Conservation (phyloP, 2,797 vertebrate genomes). For the Channallabes apus region DNA sequence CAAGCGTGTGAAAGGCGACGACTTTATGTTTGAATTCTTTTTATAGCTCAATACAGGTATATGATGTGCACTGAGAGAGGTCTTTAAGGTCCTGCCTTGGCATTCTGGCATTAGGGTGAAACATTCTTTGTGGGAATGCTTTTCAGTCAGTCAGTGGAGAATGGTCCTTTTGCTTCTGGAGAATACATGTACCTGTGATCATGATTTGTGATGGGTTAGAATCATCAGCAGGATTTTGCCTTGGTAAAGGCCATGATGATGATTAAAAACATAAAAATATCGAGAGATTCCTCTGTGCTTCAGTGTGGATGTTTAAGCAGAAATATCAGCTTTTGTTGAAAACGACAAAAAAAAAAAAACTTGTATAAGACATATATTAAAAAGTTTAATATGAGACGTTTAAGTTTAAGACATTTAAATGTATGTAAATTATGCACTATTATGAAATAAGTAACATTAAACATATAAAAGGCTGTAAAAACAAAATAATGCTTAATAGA, state of each 20-base stretch:
- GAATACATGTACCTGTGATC: not conserved
- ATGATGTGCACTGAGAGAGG: slow-evolving; percentile 18
- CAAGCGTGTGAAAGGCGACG: not conserved
- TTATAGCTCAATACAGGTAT: not conserved
- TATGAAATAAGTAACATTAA: not conserved
- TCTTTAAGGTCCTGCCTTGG: slow-evolving; percentile 25
- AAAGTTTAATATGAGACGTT: no score
- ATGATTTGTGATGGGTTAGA: not conserved
- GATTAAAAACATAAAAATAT: slow-evolving; percentile 6
- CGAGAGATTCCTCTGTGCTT: not conserved
- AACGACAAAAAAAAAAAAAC: not conserved
- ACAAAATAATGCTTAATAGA: not conserved
- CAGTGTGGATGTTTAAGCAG: slow-evolving; percentile 13
- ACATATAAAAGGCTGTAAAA: not conserved
- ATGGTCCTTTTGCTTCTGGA: not conserved
- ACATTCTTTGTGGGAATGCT: slow-evolving; percentile 45
- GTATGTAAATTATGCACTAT: not conserved
- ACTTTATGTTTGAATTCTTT: slow-evolving; percentile 9
- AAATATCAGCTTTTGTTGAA: not conserved
- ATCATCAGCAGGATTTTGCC: not conserved
- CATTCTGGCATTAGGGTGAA: slow-evolving; percentile 42
- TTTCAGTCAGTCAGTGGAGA: not conserved
- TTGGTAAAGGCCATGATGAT: not conserved
- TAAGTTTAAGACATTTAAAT: slow-evolving; percentile 4
- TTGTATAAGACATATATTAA: not conserved